phyloP scores from a whole-genome alignment of 2,888 invertebrate genomes.

The Drosophila kambysellisi region DNA sequence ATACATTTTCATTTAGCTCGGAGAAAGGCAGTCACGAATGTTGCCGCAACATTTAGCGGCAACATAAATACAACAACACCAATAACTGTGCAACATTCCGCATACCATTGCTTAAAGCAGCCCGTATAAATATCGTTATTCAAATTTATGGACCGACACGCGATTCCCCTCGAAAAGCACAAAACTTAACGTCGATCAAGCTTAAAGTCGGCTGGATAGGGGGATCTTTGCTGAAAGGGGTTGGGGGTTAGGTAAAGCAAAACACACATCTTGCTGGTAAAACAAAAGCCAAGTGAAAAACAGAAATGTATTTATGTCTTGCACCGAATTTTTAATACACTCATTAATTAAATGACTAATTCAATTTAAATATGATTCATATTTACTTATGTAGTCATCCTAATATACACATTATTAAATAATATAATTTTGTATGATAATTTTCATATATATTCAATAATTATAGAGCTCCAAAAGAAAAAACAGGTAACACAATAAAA shows the following conservation, averaged over 20 bases:
- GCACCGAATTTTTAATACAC: constrained; percentile 16
- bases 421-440: neutral
- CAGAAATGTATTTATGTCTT: constrained; percentile 6
- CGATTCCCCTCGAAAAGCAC: constrained; percentile 51
- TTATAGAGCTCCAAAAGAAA: neutral
- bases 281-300: constrained; percentile 51
- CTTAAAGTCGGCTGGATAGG: constrained; percentile 28
- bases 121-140: constrained; percentile 50
- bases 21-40: constrained; percentile 48
- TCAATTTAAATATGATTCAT: neutral
- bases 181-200: constrained; percentile 54
- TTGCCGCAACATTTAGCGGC: constrained; percentile 57
- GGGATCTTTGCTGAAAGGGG: neutral
- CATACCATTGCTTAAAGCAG: constrained; percentile 1
- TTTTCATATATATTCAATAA: neutral
- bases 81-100: constrained; percentile 12
- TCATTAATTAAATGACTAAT: neutral
- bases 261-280: constrained; percentile 38
- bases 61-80: constrained; percentile 33
- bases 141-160: constrained; percentile 55
- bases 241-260: constrained; percentile 7
- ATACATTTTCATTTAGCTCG: constrained; percentile 42
- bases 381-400: neutral
- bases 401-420: neutral
- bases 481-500: neutral